Base-by-base conservation (phyloP, 2,888 invertebrate genomes). In the Alloplasta piceator region DNA sequence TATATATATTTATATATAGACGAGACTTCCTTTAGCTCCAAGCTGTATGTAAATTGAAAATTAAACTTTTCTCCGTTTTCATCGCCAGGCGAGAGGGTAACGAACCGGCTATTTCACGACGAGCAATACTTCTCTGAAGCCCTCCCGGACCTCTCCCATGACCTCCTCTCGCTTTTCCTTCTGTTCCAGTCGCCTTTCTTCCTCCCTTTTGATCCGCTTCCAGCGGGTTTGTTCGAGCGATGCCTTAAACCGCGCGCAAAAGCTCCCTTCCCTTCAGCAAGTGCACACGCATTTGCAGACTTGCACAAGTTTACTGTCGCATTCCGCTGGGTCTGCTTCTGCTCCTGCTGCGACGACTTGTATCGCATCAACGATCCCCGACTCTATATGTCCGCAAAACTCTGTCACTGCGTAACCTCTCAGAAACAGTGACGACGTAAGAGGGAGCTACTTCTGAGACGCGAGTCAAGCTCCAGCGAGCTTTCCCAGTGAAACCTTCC, bases 41-140 rank as follows among this genome's bases (percentile, higher is more conserved):
- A 70, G 70, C 74, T 78, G 70, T 81, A 81, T 81, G 81, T 81
- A 81, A 81, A 81, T 81, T 81, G 81, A 81, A 81, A 81, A 78
- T 81, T 81, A 74, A 81, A 81, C 76, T 81, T 81, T 78, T 74
- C 81, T 71, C 70, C 74, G 73, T 58, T 78, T 70, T 74, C 64
- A 73, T 78, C 73, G 56, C 67, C 67, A 14, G 61, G 52, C 50
- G 39, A 46, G 63, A 48, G 73, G 73, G 77, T 81, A 81, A 81
- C 81, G 81, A 81, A 81, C 81, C 81, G 78, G 67, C 74, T 75
- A 71, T 78, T 78, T 61, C 81, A 52, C 50, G 41, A 67, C 50
- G 71, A 71, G 74, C 67, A 64, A 73, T 70, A 70, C 66, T 58
- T 50, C 50, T 12, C 66, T 48, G 0, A 12, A 16, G 66, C 61